Conservation (phyloP, 2,888 invertebrate species). For the Phaedon cochleariae region DNA sequence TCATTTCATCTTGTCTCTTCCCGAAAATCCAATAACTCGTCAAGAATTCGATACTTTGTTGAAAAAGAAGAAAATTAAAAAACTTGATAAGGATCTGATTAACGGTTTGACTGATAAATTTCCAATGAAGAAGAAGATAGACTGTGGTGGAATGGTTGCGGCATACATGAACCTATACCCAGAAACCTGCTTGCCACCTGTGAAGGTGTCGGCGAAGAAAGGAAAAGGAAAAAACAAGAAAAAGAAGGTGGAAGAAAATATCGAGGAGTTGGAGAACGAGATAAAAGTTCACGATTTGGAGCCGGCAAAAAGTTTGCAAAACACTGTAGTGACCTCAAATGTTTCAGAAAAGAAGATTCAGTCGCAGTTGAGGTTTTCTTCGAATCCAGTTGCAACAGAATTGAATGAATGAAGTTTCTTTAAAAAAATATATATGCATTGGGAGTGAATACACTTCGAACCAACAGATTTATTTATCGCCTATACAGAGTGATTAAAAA, state of each 20-base stretch:
- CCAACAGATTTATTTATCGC: too few species aligned
- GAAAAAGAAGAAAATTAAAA: conserved; percentile 56
- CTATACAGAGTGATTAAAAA: too few species aligned
- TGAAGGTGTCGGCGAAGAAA: conserved; percentile 52
- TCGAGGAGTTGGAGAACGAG: conserved; percentile 5
- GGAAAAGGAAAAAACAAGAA: conserved; percentile 37
- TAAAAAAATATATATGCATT: too few species aligned
- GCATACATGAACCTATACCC: conserved; percentile 61
- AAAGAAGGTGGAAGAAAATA: conserved; percentile 23
- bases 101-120: conserved; percentile 57
- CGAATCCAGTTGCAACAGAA: neutral
- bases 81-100: conserved; percentile 54
- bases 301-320: neutral
- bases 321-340: neutral
- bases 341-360: neutral
- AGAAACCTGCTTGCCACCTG: conserved; percentile 55
- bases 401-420: too few species aligned
- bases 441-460: too few species aligned
- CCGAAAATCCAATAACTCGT: conserved; percentile 51
- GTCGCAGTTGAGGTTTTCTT: neutral
- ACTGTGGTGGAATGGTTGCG: conserved; percentile 57
- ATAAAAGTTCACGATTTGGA: conserved; percentile 2
- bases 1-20: conserved; percentile 59
- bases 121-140: conserved; percentile 54
- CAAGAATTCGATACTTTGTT: conserved; percentile 53